phyloP scores from a whole-genome alignment of 1,140 invertebrate genomes.

The Reticulitermes speratus region DNA sequence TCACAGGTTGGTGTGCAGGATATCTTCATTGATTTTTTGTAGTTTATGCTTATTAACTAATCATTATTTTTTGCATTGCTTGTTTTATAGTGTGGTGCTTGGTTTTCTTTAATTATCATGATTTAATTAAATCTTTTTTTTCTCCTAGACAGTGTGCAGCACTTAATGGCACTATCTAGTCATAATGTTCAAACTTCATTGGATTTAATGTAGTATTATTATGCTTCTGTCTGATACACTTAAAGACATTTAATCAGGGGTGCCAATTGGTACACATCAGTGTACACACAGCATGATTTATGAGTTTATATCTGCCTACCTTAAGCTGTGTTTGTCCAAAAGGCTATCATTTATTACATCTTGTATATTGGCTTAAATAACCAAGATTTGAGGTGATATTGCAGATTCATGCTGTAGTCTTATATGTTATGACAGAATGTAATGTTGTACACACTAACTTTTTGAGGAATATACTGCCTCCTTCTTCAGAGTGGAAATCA shows the following conservation, averaged over 20 bases:
- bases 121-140: background rate
- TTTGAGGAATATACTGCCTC: no score
- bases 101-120: background rate
- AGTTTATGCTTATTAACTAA: conserved; percentile 35
- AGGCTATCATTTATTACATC: no score
- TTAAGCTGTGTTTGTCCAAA: no score
- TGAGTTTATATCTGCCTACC: no score
- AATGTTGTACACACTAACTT: no score
- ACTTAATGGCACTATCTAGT: background rate
- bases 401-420: no score
- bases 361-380: no score
- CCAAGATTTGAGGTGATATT: no score
- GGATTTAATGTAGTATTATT: background rate
- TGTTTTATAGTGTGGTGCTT: background rate
- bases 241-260: background rate
- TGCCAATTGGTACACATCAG: background rate
- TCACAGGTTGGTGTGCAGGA: background rate
- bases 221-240: background rate
- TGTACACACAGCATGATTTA: background rate
- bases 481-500: no score
- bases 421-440: no score
- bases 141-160: background rate
- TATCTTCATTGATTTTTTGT: conserved; percentile 36
- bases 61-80: background rate
- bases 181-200: background rate